Percentiles rank a stretch among this genome's conserved stretches.
These are phyloP conservation scores for Diachasmimorpha longicaudata DNA, from an alignment of 1,140 invertebrate genomes.

Conservation along the genomic window DNA sequence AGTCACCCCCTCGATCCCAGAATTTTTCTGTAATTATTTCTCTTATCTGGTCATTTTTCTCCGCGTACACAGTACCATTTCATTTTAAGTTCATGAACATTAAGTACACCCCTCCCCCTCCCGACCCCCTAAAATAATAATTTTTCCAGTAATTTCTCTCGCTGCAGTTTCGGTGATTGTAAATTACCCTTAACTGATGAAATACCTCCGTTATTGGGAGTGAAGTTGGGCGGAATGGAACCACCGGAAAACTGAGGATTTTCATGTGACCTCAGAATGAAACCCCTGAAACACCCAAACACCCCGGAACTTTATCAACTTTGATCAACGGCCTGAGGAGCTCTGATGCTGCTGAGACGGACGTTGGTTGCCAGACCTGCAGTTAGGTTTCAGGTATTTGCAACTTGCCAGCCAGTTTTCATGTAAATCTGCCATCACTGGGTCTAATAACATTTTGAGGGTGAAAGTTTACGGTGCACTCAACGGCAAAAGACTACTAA, in stretches of 20 bases:
- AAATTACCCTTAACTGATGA: background rate
- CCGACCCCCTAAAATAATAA: too few relatives aligned
- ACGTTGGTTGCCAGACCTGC: background rate
- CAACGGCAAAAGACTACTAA: too few relatives aligned
- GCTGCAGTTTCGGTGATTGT: background rate
- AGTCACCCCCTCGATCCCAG: too few relatives aligned
- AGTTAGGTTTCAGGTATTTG: constrained; percentile 1
- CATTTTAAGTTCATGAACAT: too few relatives aligned
- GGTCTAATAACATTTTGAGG: background rate
- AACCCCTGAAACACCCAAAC: background rate
- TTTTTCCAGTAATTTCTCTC: too few relatives aligned
- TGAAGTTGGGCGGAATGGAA: background rate
- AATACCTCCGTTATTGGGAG: background rate
- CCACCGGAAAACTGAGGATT: background rate
- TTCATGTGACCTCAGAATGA: background rate
- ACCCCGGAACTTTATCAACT: background rate
- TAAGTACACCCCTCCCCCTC: too few relatives aligned
- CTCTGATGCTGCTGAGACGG: background rate
- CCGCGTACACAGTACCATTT: too few relatives aligned
- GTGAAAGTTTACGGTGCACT: background rate
- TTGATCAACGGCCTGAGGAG: background rate
- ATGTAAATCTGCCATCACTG: background rate
- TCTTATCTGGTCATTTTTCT: too few relatives aligned
- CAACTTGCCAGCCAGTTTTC: background rate
- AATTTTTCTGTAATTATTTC: too few relatives aligned